Evolutionary conservation across 2,113 vertebrate genomes (phyloP), one percentile per base, ranked within the genome.

Genomic region (Vireo altiloquus): DNA sequence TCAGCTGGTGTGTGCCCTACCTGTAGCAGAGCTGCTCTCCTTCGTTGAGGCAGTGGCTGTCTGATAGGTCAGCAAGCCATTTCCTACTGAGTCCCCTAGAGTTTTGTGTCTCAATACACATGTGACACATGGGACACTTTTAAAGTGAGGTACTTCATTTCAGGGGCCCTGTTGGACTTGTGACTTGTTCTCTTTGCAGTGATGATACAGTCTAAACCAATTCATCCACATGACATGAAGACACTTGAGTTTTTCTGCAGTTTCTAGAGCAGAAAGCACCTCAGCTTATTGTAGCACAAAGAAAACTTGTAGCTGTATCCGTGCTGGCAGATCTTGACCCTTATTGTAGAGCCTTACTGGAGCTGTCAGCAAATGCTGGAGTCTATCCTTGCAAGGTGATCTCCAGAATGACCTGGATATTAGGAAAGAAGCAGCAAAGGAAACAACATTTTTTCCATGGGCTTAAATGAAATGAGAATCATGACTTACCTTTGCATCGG

Each of bases 41-140:
- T 21, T 13, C 0, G 0, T 4, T 52, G 60, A 59, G 28, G 25
- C 15, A 2, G 1, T 53, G 53, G 16, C 63, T 87, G 87, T 92
- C 22, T 35, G 61, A 13, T 40, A n/a, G 46, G 8, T 65, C 68
- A 40, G 42, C 9, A 15, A 90, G 49, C 28, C 28, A 6, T 50
- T 63, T 44, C 27, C 15, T 11, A 12, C 8, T 21, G 37, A 69
- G 49, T 59, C 13, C 30, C 14, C 13, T 39, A 0, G 35, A 60
- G 22, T 17, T 56, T 90, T 57, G 86, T 53, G 12, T 90, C 14
- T 54, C 15, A 39, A 9, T 0, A 0, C 59, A 14, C 0, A 0
- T 7, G 27, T 50, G 59, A 16, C 49, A 19, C 28, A 0, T 8
- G 28, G 47, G 64, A 17, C 50, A 14, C 27, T 84, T 87, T 23